These are phyloP conservation scores for Otis tarda DNA, from an alignment of 2,113 vertebrate genomes.

Conservation along the genomic window DNA sequence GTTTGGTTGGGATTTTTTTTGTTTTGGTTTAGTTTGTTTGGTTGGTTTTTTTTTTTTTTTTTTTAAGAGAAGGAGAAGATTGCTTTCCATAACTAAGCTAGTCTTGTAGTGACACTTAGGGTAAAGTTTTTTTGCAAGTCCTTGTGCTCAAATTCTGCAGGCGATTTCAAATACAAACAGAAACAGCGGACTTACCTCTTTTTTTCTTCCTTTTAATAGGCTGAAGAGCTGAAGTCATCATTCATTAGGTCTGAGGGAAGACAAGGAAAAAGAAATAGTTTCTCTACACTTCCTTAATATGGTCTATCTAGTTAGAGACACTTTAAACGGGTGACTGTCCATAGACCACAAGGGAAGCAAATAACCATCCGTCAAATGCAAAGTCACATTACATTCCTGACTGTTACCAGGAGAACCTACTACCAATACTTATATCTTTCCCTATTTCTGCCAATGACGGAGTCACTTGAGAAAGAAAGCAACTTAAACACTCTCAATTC, in stretches of 20 bases:
- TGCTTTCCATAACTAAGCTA: background rate
- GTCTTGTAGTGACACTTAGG: background rate
- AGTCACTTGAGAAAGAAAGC: background rate
- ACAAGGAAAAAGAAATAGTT: background rate
- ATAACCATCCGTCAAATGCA: background rate
- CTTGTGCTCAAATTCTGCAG: background rate
- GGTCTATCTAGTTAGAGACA: rapidly evolving
- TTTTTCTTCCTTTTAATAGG: background rate
- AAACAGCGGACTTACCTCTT: background rate
- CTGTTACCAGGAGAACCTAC: background rate
- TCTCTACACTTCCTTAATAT: background rate
- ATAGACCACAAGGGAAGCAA: background rate
- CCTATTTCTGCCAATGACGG: background rate
- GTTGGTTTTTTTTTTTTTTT: background rate
- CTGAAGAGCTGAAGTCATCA: background rate
- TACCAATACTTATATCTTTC: background rate
- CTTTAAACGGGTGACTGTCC: background rate
- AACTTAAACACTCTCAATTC: background rate
- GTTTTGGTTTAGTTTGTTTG: too few relatives aligned
- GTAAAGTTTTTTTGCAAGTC: background rate
- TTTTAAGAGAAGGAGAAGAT: background rate
- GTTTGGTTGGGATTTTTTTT: too few relatives aligned
- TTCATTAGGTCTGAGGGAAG: background rate
- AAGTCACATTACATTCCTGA: background rate
- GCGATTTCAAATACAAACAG: background rate